Conservation (phyloP, 2,888 invertebrate species). For the Tiliacea aurago region DNA sequence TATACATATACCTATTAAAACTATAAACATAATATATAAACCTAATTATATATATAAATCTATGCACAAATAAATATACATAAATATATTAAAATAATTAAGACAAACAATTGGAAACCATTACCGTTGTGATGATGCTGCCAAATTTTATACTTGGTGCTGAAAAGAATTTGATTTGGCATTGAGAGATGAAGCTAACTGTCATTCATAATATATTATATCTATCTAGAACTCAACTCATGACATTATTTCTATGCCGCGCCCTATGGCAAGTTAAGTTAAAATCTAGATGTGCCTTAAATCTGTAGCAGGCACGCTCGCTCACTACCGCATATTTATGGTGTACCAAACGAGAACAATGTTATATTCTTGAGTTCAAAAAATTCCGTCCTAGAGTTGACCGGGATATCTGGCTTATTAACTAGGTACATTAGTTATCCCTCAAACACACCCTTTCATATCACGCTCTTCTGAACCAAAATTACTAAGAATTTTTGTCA, state of each 20-base stretch:
- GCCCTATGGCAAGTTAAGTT: neutral
- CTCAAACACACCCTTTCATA: too few relatives aligned
- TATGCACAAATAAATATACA: too few relatives aligned
- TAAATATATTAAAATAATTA: too few relatives aligned
- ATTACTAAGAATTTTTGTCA: neutral
- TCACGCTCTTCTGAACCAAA: neutral
- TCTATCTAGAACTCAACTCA: too few relatives aligned
- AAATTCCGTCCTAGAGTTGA: neutral
- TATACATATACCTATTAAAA: too few relatives aligned
- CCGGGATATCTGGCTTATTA: neutral
- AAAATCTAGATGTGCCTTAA: constrained; percentile 14
- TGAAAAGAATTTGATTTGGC: neutral
- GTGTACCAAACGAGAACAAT: neutral
- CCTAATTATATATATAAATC: too few relatives aligned
- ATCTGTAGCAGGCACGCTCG: neutral
- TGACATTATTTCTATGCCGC: too few relatives aligned
- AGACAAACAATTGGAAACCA: too few relatives aligned
- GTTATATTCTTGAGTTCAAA: neutral
- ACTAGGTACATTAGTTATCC: too few relatives aligned
- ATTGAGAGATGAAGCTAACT: neutral
- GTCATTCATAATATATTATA: neutral
- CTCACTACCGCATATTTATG: neutral
- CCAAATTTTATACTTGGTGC: too few relatives aligned
- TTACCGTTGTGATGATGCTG: too few relatives aligned
- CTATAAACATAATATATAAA: too few relatives aligned